Percentiles rank a stretch among this genome's conserved stretches.
Evolutionary conservation across 2,888 invertebrate species (phyloP).

Genomic region (Sinhomidia bicolor): DNA sequence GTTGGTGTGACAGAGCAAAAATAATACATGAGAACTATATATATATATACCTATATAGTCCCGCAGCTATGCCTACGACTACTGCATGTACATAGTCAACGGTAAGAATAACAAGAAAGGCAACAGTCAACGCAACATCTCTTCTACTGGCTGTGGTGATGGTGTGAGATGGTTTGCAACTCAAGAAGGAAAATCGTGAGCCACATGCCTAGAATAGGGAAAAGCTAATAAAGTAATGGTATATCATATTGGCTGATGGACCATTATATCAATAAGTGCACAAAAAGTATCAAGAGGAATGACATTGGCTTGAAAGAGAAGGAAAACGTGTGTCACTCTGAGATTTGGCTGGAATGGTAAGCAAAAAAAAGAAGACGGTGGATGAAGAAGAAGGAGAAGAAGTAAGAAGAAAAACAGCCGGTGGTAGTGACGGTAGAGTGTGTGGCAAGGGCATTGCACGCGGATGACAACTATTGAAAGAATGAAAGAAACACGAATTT

Average conservation of each 20-base stretch:
- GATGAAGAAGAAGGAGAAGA: too few relatives aligned
- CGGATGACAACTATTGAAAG: conserved; percentile 1
- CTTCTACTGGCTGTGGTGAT: neutral
- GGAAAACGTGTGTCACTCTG: conserved; percentile 61
- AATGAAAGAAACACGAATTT: neutral
- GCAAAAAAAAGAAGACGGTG: conserved; percentile 41
- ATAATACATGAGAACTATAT: neutral
- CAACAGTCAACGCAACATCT: conserved; percentile 11
- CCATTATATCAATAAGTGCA: conserved; percentile 62
- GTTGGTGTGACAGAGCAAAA: neutral
- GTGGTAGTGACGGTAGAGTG: neutral
- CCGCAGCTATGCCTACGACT: too few relatives aligned
- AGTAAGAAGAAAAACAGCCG: conserved; percentile 2
- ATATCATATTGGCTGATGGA: conserved; percentile 53
- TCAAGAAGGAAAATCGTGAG: conserved; percentile 39
- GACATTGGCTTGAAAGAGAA: conserved; percentile 54
- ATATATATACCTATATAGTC: neutral
- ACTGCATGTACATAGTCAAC: too few relatives aligned
- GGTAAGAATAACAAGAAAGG: neutral
- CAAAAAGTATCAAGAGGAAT: conserved; percentile 43
- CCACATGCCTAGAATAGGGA: conserved; percentile 64
- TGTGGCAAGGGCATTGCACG: conserved; percentile 42
- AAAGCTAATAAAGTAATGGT: conserved; percentile 67
- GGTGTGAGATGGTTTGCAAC: conserved; percentile 29
- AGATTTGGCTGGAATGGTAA: conserved; percentile 53